Base-by-base conservation (phyloP, 92 coral and sea anemone species). In the Micromussa lordhowensis region DNA sequence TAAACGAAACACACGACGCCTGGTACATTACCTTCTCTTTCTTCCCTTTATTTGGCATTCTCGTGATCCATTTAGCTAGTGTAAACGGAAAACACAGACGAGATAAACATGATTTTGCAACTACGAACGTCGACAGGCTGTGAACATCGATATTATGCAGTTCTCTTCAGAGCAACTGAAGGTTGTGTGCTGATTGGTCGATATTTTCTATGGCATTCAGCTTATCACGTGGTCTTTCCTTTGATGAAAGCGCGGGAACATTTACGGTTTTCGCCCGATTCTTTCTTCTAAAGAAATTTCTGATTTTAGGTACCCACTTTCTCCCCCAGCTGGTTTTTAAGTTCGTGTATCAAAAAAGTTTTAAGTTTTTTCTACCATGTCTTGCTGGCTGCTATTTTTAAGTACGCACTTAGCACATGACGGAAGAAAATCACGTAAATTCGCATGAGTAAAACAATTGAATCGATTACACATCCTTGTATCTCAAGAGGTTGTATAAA, bases 1-100 rank as follows among this genome's bases (percentile, higher is more conserved):
- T 68, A 48, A 68, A 80, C 66, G 22, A 19, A 29, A 26, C 72
- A 68, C 32, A 36, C 11, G 28, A 73, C 74, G 66, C 6, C 13
- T 40, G 49, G 32, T n/a, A 78, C 48, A 87, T 74, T 90, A 97
- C 99, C 99, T 95, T 97, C 40, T 96, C 98, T 90, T 95, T 97
- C 85, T 95, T 96, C 82, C 95, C 91, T 92, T 97, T 97, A 93
- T 96, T 97, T 82, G 98, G 98, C 99, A 97, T 97, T 73, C 82
- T 92, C 71, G 85, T 44, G 84, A 75, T 79, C 87, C 82, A 83
- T 88, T 83, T 86, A 78, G 77, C 82, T 80, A 77, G 58, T 75
- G 82, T 77, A 64, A 77, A 77, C 77, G 75, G 77, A 31, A 59
- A 86, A 61, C 89, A 86, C 49, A 54, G 64, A 38, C n/a, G 76